These are phyloP conservation scores for Eristalis pertinax DNA, from an alignment of 2,888 invertebrate genomes.

Conservation along the genomic window DNA sequence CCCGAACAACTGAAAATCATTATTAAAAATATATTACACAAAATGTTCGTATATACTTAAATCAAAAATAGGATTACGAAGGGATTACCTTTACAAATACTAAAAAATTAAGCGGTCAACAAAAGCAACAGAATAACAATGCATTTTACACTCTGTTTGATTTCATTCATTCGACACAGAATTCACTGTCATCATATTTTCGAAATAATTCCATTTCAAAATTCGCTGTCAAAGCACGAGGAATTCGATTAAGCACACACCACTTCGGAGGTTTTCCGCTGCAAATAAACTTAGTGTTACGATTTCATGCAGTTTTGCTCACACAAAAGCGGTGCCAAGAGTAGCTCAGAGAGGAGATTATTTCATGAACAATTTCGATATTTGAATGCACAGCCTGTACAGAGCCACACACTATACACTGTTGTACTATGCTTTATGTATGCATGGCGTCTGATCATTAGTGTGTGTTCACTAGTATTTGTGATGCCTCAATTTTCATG, in stretches of 20 bases:
- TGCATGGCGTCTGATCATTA: not conserved
- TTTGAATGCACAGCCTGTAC: conserved; percentile 12
- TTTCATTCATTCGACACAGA: not conserved
- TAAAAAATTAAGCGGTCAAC: too few species aligned
- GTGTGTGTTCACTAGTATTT: conserved; percentile 29
- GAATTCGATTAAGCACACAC: conserved; percentile 35
- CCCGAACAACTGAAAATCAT: too few species aligned
- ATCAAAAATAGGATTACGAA: too few species aligned
- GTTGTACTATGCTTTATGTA: not conserved
- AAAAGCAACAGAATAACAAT: not conserved
- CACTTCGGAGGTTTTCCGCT: conserved; percentile 23
- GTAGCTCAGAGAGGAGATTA: conserved; percentile 13
- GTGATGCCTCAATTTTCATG: conserved; percentile 23
- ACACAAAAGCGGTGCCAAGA: conserved; percentile 4
- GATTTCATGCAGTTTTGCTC: conserved; percentile 52
- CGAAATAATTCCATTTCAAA: conserved; percentile 3
- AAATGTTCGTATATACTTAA: too few species aligned
- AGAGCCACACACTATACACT: not conserved
- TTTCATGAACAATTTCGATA: conserved; percentile 30
- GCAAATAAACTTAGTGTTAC: conserved; percentile 52
- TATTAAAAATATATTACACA: too few species aligned
- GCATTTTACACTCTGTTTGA: not conserved
- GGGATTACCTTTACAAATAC: too few species aligned
- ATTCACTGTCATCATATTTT: not conserved
- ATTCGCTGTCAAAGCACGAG: conserved; percentile 26